These are phyloP conservation scores for Drosophila parthenogenetica DNA, from an alignment of 2,888 invertebrate species.

Conservation along the genomic window DNA sequence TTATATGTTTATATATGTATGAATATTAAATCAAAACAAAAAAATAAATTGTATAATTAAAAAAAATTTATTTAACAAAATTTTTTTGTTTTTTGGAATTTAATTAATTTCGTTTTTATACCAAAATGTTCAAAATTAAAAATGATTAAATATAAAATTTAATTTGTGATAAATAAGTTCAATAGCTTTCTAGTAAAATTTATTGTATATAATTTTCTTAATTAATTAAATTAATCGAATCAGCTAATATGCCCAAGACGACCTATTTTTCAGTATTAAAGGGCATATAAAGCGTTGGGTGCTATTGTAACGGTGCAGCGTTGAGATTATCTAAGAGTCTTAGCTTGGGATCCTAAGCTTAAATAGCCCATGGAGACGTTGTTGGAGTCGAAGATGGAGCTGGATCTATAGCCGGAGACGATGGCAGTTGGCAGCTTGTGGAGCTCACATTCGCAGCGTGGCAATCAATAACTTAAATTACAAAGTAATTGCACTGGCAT, in stretches of 20 bases:
- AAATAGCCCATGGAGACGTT: slow-evolving; percentile 44
- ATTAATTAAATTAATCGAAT: background rate
- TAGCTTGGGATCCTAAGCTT: slow-evolving; percentile 44
- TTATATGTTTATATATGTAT: too few relatives aligned
- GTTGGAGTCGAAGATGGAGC: slow-evolving; percentile 21
- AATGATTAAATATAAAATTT: too few relatives aligned
- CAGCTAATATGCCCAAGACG: slow-evolving; percentile 36
- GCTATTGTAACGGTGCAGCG: slow-evolving; percentile 71
- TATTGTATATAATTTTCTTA: too few relatives aligned
- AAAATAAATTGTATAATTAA: too few relatives aligned
- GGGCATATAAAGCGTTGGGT: slow-evolving; percentile 66
- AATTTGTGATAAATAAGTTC: too few relatives aligned
- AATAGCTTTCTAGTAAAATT: too few relatives aligned
- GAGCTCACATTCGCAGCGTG: slow-evolving; percentile 72
- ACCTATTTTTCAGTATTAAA: slow-evolving; percentile 44
- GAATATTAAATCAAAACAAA: too few relatives aligned
- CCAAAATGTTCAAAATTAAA: too few relatives aligned
- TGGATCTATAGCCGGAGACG: slow-evolving; percentile 25
- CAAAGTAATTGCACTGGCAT: slow-evolving; percentile 84
- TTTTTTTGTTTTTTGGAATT: background rate
- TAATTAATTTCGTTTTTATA: background rate
- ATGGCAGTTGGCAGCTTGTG: slow-evolving; percentile 51
- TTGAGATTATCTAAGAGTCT: slow-evolving; percentile 67
- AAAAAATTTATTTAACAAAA: too few relatives aligned
- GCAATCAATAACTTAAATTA: slow-evolving; percentile 85